phyloP scores from a whole-genome alignment of 2,113 vertebrate species.

The Melozone crissalis region DNA sequence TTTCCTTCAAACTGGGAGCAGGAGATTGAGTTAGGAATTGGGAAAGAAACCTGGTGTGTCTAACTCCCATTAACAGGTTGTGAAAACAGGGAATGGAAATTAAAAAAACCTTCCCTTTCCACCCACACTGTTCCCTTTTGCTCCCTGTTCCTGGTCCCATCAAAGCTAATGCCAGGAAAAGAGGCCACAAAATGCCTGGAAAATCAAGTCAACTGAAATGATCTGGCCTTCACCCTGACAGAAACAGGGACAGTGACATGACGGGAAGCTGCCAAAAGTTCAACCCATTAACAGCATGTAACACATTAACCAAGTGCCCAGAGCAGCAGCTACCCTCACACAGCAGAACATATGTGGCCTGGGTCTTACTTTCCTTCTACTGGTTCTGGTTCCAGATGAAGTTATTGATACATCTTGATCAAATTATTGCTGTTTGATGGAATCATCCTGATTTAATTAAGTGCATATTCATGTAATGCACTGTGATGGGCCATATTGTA shows the following conservation, averaged over 20 bases:
- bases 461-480: neutral
- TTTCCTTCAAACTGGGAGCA: neutral
- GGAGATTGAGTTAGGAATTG: neutral
- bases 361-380: neutral
- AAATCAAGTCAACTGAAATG: neutral
- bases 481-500: neutral
- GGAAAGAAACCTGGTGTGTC: neutral
- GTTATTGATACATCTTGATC: neutral
- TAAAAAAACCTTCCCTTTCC: neutral
- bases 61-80: neutral
- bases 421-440: neutral
- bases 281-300: constrained; percentile 27
- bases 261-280: constrained; percentile 22
- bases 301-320: constrained; percentile 48
- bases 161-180: neutral
- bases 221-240: constrained; percentile 39
- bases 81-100: neutral
- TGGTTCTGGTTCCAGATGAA: neutral
- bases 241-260: constrained; percentile 44
- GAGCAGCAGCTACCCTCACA: neutral
- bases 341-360: neutral
- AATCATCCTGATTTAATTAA: neutral
- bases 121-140: neutral
- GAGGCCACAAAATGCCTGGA: neutral
- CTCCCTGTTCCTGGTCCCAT: neutral